These are phyloP conservation scores for Adelphocoris suturalis DNA, from an alignment of 2,888 invertebrate species.

Conservation along the genomic window DNA sequence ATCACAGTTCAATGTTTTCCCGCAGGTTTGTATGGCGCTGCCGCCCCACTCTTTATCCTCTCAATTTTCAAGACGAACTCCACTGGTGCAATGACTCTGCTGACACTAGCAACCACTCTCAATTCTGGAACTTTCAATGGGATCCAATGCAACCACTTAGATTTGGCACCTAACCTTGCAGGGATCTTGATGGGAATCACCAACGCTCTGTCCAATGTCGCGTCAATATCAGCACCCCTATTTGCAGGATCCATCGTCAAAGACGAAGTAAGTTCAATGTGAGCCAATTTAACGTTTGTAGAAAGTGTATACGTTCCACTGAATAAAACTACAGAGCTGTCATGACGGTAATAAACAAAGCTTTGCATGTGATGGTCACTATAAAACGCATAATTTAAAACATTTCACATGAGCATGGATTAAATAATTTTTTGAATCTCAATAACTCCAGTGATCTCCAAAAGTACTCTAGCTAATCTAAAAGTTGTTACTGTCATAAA, in stretches of 20 bases:
- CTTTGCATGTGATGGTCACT: too few species aligned
- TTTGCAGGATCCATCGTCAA: constrained; percentile 85
- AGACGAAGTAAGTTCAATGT: constrained; percentile 82
- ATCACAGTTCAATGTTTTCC: too few species aligned
- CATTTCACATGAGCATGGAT: too few species aligned
- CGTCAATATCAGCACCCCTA: constrained; percentile 89
- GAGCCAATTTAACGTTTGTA: too few species aligned
- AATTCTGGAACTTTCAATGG: constrained; percentile 89
- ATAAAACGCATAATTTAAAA: too few species aligned
- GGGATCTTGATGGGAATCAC: constrained; percentile 92
- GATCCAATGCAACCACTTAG: constrained; percentile 86
- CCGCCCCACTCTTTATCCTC: constrained; percentile 78
- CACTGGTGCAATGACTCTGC: constrained; percentile 82
- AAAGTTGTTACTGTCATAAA: too few species aligned
- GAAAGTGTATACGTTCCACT: too few species aligned
- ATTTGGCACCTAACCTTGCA: constrained; percentile 90
- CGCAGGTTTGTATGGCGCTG: constrained; percentile 78
- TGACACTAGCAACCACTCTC: constrained; percentile 86
- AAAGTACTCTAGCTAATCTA: too few species aligned
- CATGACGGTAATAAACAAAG: too few species aligned
- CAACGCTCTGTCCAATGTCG: constrained; percentile 88
- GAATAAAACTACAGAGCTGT: too few species aligned
- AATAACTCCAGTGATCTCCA: too few species aligned
- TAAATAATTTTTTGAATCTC: too few species aligned
- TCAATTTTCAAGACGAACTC: constrained; percentile 78